Base-by-base conservation (phyloP, 2,113 vertebrate species). In the Burhinus oedicnemus region DNA sequence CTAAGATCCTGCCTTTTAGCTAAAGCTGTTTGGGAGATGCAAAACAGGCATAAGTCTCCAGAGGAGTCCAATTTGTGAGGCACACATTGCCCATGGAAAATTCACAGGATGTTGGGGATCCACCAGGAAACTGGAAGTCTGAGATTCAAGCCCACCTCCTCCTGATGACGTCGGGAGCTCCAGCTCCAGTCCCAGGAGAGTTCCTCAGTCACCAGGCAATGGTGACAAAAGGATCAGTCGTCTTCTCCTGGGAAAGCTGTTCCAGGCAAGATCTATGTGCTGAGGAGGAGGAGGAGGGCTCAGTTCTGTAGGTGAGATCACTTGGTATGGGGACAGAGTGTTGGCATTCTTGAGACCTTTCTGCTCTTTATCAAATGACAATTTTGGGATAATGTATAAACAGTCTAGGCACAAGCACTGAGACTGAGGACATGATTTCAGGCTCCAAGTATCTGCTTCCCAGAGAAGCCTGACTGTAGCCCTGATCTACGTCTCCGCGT, bases 11-110 rank as follows among this genome's bases (percentile, higher is more conserved):
- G 76, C 38, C 45, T 87, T 92, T 91, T 58, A 81, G 45, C 68
- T 87, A 66, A 89, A 95, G 80, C 91, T 91, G 83, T 66, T 87
- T 87, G 76, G 45, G 77, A 81, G 72, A 96, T 78, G 51, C 69
- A 91, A 95, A 95, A 34, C 94, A 97, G 93, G n/a, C 60, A 21
- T 75, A 88, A 90, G 55, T 71, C 60, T 95, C 60, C 18, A 87
- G 66, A 86, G 68, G 16, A 70, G 4, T 16, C 51, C 38, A 62
- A 70, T 58, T 68, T 87, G n/a, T 89, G 60, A 84, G 47, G 38
- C 40, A 62, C 45, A 54, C 3, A 12, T 8, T 52, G 5, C 22
- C 38, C 51, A 32, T 13, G 51, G 68, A 81, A 78, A 89, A 74
- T 62, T 83, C 42, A 36, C 2, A 8, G 51, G 80, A 58, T 66